These are phyloP conservation scores for Gymnothorax javanicus DNA, from an alignment of 2,797 vertebrate species.

Conservation along the genomic window DNA sequence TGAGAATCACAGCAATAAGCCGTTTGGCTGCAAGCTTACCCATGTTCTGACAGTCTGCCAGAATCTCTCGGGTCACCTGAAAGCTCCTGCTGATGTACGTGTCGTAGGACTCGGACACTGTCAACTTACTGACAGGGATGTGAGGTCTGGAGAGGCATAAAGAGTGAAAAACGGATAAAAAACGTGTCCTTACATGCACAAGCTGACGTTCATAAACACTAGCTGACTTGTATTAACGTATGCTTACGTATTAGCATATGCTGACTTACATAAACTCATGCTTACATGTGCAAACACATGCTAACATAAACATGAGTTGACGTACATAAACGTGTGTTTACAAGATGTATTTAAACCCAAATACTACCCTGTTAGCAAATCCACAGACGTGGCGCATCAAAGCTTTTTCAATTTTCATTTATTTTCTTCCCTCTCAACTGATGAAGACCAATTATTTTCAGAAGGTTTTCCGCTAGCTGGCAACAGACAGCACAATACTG, in stretches of 20 bases:
- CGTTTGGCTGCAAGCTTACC: constrained; percentile 71
- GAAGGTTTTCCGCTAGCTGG: not conserved
- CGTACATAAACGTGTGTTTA: not conserved
- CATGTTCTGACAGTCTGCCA: constrained; percentile 89
- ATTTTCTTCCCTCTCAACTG: too few relatives aligned
- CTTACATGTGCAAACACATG: too few relatives aligned
- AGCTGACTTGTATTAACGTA: too few relatives aligned
- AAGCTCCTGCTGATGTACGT: constrained; percentile 95
- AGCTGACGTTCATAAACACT: too few relatives aligned
- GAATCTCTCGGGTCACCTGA: constrained; percentile 95
- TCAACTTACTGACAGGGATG: constrained; percentile 88
- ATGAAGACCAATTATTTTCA: not conserved
- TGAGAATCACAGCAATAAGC: not conserved
- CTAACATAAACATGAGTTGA: too few relatives aligned
- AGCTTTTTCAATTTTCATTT: too few relatives aligned
- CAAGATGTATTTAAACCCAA: not conserved
- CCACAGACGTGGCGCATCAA: not conserved
- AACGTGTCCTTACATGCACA: not conserved
- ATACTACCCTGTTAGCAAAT: not conserved
- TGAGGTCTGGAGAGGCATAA: constrained; percentile 83
- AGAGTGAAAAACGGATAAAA: not conserved
- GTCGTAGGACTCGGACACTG: constrained; percentile 91
- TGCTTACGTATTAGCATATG: too few relatives aligned
- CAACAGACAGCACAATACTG: not conserved
- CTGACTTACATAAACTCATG: too few relatives aligned